These are phyloP conservation scores for Lithosia quadra DNA, from an alignment of 2,888 invertebrate species.

Conservation along the genomic window DNA sequence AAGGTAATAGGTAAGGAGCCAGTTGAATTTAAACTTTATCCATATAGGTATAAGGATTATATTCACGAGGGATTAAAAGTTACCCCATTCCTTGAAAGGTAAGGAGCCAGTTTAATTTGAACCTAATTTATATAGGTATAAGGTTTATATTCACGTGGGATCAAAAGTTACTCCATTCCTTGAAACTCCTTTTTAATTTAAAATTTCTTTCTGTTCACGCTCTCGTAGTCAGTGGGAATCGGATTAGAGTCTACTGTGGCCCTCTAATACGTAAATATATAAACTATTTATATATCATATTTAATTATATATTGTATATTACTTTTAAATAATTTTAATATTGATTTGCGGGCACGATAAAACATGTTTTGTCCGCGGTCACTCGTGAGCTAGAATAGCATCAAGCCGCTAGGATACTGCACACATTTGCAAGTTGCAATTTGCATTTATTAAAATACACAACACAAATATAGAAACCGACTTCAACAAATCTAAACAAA, in stretches of 20 bases:
- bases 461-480: background rate
- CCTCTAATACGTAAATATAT: constrained; percentile 80
- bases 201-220: constrained; percentile 79
- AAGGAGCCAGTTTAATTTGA: background rate
- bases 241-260: constrained; percentile 79
- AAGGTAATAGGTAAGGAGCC: no score
- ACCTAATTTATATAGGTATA: no score
- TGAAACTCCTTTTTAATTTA: constrained; percentile 40
- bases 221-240: constrained; percentile 72
- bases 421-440: background rate
- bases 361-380: constrained; percentile 1
- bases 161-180: no score
- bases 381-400: background rate
- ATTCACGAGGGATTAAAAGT: background rate
- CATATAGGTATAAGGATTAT: background rate
- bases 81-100: no score
- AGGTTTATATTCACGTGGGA: background rate
- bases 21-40: background rate
- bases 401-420: background rate
- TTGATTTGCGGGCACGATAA: constrained; percentile 2
- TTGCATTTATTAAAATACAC: background rate
- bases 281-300: constrained; percentile 37
- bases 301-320: constrained; percentile 12
- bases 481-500: background rate
- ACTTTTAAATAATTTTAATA: background rate